Evolutionary conservation across 2,113 vertebrate genomes (phyloP).

Genomic region (Malurus cyaneus): DNA sequence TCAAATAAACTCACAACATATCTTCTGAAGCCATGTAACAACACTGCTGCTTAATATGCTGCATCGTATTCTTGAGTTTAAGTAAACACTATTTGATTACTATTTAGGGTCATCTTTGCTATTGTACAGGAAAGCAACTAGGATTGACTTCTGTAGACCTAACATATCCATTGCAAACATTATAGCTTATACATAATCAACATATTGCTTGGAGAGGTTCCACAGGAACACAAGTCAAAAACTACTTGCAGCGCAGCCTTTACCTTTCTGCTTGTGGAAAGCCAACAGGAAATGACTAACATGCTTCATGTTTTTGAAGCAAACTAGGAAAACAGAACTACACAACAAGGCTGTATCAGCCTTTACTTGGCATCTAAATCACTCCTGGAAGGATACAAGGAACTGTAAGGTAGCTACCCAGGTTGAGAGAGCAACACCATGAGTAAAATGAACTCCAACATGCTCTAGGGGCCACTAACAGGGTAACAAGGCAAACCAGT

Average conservation of each 20-base stretch:
- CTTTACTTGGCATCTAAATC: not conserved
- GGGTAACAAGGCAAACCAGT: not conserved
- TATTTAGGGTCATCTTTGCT: not conserved
- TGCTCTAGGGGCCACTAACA: fast-evolving
- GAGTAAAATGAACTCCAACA: not conserved
- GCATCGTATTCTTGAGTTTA: not conserved
- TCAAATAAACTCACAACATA: not conserved
- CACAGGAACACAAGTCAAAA: not conserved
- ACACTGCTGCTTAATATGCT: not conserved
- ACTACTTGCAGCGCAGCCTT: not conserved
- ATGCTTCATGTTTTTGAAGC: not conserved
- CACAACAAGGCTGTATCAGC: not conserved
- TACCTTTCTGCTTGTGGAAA: not conserved
- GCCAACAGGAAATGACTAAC: not conserved
- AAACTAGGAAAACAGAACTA: not conserved
- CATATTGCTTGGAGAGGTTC: not conserved
- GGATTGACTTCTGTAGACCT: not conserved
- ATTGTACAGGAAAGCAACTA: not conserved
- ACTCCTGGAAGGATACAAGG: not conserved
- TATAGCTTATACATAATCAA: not conserved
- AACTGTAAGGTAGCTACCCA: not conserved
- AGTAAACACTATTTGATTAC: not conserved
- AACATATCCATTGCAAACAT: not conserved
- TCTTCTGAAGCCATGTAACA: not conserved
- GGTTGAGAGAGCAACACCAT: not conserved